Base-by-base conservation (phyloP, 2,888 invertebrate genomes). In the Anticlea derivata region DNA sequence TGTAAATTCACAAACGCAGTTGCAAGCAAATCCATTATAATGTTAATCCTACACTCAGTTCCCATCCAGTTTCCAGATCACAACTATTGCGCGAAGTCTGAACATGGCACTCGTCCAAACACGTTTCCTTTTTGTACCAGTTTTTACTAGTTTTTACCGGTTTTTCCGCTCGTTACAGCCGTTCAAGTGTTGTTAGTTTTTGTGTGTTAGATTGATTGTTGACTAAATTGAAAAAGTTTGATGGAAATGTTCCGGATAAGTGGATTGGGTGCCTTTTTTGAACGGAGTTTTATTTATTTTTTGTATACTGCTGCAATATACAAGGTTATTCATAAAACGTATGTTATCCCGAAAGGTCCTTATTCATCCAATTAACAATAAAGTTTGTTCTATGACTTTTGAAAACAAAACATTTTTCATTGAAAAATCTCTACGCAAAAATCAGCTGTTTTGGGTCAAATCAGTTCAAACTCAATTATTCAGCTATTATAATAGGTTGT, bases 21-120 rank as follows among this genome's bases (percentile, higher is more conserved):
- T 23, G 46, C 51, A 40, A 41, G 46, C 46, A 31, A 30, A 51
- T 52, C 38, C 47, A 47, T 52, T 52, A 52, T 52, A 47, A 47
- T 52, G 47, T 52, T 52, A 52, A 52, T 52, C 52, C 43, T 7
- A 8, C 52, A 43, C 52, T 52, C 47, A 29, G 27, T 51, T 34
- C 10, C 29, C 43, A 52, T 52, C 43, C 47, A 44, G 47, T 39
- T 43, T 47, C 37, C 33, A 48, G 38, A 48, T 53, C 48, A 55
- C 43, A 55, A 55, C 50, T 50, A 55, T 50, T 44, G 50, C 40
- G 45, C 45, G 29, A 54, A 49, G 40, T 53, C 52, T 29, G 45
- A 41, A 13, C 52, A 50, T 61, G 61, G 61, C 61, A 39, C 55
- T 34, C 46, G 39, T 57, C 61, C 61, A 60, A 60, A 50, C 46